Percentiles rank a stretch among this genome's conserved stretches.
Conservation (phyloP, 2,888 invertebrate genomes). For the Apantesis nais region DNA sequence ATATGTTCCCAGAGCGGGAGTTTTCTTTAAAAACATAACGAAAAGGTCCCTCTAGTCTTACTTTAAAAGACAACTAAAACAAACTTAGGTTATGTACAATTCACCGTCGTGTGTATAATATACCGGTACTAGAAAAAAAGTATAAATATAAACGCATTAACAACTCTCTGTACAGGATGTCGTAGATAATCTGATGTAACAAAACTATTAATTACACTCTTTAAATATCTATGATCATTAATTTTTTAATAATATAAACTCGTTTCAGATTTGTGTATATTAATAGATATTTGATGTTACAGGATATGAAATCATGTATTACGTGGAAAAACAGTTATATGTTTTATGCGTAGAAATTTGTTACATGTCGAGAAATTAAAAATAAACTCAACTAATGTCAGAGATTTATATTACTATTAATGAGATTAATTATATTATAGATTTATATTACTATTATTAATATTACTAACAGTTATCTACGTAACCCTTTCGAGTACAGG, state of each 20-base stretch:
- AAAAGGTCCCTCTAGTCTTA: neutral
- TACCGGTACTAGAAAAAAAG: constrained; percentile 20
- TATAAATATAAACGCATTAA: constrained; percentile 20
- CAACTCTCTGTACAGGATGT: constrained; percentile 25
- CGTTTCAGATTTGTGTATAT: neutral
- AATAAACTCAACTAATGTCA: neutral
- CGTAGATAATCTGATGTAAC: constrained; percentile 27
- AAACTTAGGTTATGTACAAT: neutral
- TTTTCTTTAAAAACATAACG: too few relatives aligned
- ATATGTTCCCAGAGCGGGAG: too few relatives aligned
- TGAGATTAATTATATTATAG: too few relatives aligned
- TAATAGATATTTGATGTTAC: neutral
- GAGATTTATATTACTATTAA: too few relatives aligned
- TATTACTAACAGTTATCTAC: too few relatives aligned
- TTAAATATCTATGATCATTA: neutral
- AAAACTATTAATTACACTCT: constrained; percentile 26
- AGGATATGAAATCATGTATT: constrained; percentile 1
- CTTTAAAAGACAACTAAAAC: neutral
- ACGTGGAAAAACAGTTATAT: neutral
- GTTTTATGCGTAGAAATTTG: neutral
- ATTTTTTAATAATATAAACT: neutral
- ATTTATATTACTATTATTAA: too few relatives aligned
- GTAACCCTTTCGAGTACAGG: too few relatives aligned
- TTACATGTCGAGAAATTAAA: neutral
- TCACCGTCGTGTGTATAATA: neutral